These are phyloP conservation scores for Lacerta agilis DNA, from an alignment of 2,797 vertebrate species.

Conservation along the genomic window DNA sequence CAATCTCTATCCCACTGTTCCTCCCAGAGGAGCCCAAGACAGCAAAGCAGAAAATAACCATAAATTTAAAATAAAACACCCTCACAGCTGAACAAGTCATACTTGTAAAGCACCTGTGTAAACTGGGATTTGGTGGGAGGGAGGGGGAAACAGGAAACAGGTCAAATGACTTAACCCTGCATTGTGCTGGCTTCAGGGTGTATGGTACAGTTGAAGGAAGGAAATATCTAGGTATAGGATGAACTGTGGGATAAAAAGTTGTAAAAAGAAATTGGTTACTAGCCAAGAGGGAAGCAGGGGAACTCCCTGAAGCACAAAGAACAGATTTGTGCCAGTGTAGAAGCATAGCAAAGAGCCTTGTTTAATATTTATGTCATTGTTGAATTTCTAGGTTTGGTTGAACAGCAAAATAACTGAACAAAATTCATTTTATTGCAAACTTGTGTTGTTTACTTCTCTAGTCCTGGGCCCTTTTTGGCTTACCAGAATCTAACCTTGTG, in stretches of 20 bases:
- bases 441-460: background rate
- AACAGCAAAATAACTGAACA: background rate
- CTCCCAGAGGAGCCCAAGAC: no score
- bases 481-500: no score
- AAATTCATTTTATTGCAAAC: no score
- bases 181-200: background rate
- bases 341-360: background rate
- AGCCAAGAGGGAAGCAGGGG: background rate
- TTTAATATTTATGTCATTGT: fast-evolving
- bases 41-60: no score
- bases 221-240: background rate
- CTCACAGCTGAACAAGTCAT: no score
- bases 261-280: background rate
- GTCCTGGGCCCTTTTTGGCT: background rate
- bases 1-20: no score
- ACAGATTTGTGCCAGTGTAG: background rate
- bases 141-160: background rate
- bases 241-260: background rate
- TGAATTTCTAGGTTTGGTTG: background rate
- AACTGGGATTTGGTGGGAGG: background rate
- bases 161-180: no score
- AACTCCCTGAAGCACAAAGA: background rate
- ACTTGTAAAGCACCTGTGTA: background rate
- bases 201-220: background rate
- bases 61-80: no score